A percentile compares a stretch with the other conserved stretches of the same genome.
Evolutionary conservation across 2,888 invertebrate genomes (phyloP).

Genomic region (Trichacis sp.): DNA sequence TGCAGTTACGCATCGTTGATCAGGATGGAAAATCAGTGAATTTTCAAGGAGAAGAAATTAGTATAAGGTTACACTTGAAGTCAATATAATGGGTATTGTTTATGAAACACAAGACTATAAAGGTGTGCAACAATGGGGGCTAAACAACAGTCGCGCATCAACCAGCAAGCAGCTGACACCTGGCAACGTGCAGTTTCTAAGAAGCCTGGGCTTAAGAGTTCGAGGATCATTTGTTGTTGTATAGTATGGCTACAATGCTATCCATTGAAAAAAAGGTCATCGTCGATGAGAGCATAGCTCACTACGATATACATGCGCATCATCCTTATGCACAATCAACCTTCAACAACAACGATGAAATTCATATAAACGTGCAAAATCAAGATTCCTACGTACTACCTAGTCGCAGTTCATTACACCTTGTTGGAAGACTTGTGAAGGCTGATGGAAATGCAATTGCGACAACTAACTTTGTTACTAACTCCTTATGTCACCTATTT

Average conservation of each 20-base stretch:
- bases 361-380: constrained; percentile 31
- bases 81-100: constrained; percentile 20
- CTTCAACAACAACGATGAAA: constrained; percentile 37
- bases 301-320: constrained; percentile 31
- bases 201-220: constrained; percentile 34
- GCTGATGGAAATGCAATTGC: constrained; percentile 4
- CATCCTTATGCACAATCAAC: constrained; percentile 19
- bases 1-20: constrained; percentile 43
- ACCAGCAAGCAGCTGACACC: constrained; percentile 21
- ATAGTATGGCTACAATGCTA: background rate
- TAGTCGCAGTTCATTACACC: constrained; percentile 25
- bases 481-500: constrained; percentile 54
- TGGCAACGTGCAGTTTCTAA: constrained; percentile 26
- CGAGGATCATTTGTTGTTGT: background rate
- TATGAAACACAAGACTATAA: constrained; percentile 24
- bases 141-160: constrained; percentile 7
- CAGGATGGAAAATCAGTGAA: constrained; percentile 41
- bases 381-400: constrained; percentile 30
- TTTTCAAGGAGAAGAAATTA: constrained; percentile 45
- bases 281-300: constrained; percentile 27
- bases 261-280: background rate
- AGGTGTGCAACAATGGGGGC: background rate
- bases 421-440: constrained; percentile 25
- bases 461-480: constrained; percentile 25
- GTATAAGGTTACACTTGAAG: constrained; percentile 41